Evolutionary conservation across 2,888 invertebrate genomes (phyloP).

Genomic region (Busseola fusca): DNA sequence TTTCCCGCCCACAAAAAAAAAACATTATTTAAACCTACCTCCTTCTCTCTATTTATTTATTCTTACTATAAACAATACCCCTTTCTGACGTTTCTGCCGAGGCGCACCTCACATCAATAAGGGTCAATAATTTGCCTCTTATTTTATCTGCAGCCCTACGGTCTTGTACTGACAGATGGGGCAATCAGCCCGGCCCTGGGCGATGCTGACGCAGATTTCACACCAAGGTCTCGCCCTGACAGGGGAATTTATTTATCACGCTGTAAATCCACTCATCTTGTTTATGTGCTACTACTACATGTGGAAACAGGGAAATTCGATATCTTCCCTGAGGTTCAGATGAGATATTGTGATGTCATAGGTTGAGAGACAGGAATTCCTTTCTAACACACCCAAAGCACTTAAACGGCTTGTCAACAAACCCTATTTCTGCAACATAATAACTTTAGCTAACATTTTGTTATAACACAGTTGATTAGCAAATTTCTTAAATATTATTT

Average conservation of each 20-base stretch:
- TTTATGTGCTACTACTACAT: conserved; percentile 70
- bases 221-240: conserved; percentile 73
- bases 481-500: too few relatives aligned
- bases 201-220: conserved; percentile 81
- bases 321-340: conserved; percentile 12
- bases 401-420: not conserved
- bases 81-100: conserved; percentile 55
- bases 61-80: conserved; percentile 49
- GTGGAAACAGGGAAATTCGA: conserved; percentile 14
- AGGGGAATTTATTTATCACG: conserved; percentile 84
- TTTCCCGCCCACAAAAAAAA: too few relatives aligned
- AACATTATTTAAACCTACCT: conserved; percentile 1
- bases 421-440: not conserved
- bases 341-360: conserved; percentile 17
- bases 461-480: too few relatives aligned
- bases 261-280: conserved; percentile 79
- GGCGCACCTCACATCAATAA: conserved; percentile 61
- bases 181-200: conserved; percentile 82
- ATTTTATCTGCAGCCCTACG: conserved; percentile 80
- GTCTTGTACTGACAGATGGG: conserved; percentile 82
- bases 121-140: conserved; percentile 76
- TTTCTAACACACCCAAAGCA: not conserved
- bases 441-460: not conserved
- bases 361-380: not conserved
- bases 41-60: conserved; percentile 32